Base-by-base conservation (phyloP, 1,140 invertebrate species). In the Glomeris maerens region DNA sequence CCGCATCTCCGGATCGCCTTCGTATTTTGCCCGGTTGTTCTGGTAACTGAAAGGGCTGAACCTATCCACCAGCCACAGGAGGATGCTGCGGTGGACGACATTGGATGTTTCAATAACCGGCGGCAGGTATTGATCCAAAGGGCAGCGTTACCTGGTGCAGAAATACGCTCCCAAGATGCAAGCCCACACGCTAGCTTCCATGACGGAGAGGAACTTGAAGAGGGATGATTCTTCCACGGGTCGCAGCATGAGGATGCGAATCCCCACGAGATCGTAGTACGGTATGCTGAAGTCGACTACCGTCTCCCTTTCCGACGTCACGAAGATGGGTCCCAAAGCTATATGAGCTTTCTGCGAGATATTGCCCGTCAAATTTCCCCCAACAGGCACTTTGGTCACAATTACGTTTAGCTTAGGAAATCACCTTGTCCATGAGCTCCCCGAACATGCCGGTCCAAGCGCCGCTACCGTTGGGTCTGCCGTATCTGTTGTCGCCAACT, bases 41-140 rank as follows among this genome's bases (percentile, higher is more conserved):
- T 93, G 89, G 56, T 89, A 93, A 56, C 87, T 93, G 66, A 95
- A 95, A 0, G 93, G 93, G 60, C 88, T 94, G 78, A 89, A 91
- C 53, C 84, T 81, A 65, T 98, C 93, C 63, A 97, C 97, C 1
- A 92, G 65, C 81, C 85, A 97, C 78, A 97, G 85, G 0, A 97
- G 70, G 40, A 96, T 78, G 62, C 90, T 91, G 60, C 57, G 69
- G 64, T 60, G 40, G 52, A 63, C 59, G 50, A 63, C 14, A 50
- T 39, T 49, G 17, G 17, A 10, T 10, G 10, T 36, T 10, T 36
- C 10, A 36, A 36, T 17, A 36, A 36, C 10, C 17, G 31, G 10
- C 17, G 10, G 10, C 17, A 17, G 10, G n/a, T 46, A 28, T 36
- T 47, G 2, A 48, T 47, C 44, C 1, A 29, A 13, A n/a, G n/a